phyloP scores from a whole-genome alignment of 23 tunicate genomes.

The Ciona savignyi region DNA sequence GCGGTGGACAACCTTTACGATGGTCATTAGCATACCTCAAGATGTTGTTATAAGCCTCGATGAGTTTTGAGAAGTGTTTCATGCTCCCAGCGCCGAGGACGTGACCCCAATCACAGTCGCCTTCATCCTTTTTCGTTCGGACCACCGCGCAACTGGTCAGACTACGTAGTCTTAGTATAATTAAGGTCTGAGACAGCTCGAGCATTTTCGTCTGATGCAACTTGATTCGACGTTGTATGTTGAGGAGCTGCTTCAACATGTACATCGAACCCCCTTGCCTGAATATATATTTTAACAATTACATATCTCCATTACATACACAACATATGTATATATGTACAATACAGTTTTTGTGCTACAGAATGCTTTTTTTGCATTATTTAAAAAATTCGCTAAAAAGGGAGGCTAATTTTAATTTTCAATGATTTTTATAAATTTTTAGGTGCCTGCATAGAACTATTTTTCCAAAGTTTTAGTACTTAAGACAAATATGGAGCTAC shows the following conservation, averaged over 20 bases:
- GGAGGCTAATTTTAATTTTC: no score
- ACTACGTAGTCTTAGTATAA: constrained; percentile 31
- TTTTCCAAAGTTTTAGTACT: no score
- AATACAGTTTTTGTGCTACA: no score
- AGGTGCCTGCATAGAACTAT: no score
- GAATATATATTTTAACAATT: no score
- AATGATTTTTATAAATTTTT: no score
- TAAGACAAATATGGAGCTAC: no score
- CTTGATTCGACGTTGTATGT: constrained; percentile 9
- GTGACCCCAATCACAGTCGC: constrained; percentile 24
- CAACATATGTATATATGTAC: no score
- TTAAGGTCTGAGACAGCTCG: constrained; percentile 17
- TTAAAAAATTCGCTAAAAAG: no score
- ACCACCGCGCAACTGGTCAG: constrained; percentile 24
- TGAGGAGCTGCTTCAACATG: constrained; percentile 6
- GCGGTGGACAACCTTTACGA: neutral
- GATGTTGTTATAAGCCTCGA: constrained; percentile 59
- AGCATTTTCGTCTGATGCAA: constrained; percentile 35
- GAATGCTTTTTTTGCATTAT: no score
- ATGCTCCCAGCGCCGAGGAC: constrained; percentile 26
- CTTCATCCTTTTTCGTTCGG: constrained; percentile 8
- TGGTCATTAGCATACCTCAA: constrained; percentile 16
- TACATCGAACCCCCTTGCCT: neutral
- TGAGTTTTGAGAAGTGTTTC: constrained; percentile 77
- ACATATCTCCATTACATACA: no score